phyloP scores from a whole-genome alignment of 92 coral and sea anemone genomes.

The Nematostella vectensis region DNA sequence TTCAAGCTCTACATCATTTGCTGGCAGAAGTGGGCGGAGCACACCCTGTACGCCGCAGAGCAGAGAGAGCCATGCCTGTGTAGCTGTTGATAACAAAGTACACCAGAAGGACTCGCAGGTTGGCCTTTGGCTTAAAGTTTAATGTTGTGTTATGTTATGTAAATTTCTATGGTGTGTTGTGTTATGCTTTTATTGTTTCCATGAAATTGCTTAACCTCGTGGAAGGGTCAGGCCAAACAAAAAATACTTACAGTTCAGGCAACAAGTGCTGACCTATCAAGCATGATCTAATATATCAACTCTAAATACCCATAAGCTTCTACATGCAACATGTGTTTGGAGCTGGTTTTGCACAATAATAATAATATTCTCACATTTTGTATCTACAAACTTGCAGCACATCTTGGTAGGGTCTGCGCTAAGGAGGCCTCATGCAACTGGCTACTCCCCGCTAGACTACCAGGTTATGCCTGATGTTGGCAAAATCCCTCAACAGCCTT shows the following conservation, averaged over 20 bases:
- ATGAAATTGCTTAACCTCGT: too few species aligned
- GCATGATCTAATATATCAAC: too few species aligned
- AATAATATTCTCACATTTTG: too few species aligned
- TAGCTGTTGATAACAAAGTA: slow-evolving; percentile 5
- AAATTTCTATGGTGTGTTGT: background rate
- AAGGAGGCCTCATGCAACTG: slow-evolving; percentile 95
- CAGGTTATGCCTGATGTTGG: slow-evolving; percentile 93
- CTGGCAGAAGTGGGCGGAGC: background rate
- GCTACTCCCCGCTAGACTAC: slow-evolving; percentile 79
- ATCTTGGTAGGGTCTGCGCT: slow-evolving; percentile 90
- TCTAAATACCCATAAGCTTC: too few species aligned
- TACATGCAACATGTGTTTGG: too few species aligned
- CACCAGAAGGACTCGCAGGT: slow-evolving; percentile 26
- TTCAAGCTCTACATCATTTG: slow-evolving; percentile 1
- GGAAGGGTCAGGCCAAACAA: too few species aligned
- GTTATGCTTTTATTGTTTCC: too few species aligned
- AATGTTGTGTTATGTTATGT: background rate
- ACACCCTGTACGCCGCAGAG: background rate
- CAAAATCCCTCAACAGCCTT: slow-evolving; percentile 71
- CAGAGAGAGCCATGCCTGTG: slow-evolving; percentile 10
- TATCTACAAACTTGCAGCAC: too few species aligned
- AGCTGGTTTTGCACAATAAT: too few species aligned
- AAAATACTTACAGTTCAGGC: too few species aligned
- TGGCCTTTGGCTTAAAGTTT: background rate
- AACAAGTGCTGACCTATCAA: too few species aligned